Conservation (phyloP, 2,888 invertebrate species). For the Imbricaverruca yamaguchii region DNA sequence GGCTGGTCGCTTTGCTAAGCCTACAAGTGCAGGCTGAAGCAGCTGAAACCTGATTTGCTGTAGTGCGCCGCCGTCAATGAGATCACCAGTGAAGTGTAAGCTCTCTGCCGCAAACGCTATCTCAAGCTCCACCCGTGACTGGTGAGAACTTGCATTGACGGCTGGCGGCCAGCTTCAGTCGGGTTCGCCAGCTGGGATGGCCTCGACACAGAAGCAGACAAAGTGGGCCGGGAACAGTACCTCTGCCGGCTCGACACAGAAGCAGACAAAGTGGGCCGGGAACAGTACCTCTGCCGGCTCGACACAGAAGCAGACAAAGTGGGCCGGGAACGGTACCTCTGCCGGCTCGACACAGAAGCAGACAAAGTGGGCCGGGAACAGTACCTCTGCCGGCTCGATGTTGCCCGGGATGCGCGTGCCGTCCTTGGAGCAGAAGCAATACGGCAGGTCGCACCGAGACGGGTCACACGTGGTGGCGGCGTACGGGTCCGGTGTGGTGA, state of each 20-base stretch:
- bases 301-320: conserved; percentile 38
- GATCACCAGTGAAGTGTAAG: no score
- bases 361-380: not conserved
- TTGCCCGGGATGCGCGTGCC: conserved; percentile 80
- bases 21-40: no score
- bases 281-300: conserved; percentile 65
- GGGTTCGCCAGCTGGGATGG: no score
- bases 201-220: not conserved
- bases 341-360: conserved; percentile 51
- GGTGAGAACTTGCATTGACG: no score
- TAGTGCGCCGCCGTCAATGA: no score
- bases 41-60: no score
- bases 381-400: conserved; percentile 70
- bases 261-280: not conserved
- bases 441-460: conserved; percentile 67
- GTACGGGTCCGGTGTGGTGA: conserved; percentile 60
- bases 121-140: no score
- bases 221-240: conserved; percentile 44
- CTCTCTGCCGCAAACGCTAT: no score
- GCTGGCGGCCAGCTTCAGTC: no score
- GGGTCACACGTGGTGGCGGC: conserved; percentile 70
- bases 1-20: no score
- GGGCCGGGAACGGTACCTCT: conserved; percentile 51
- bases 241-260: conserved; percentile 60
- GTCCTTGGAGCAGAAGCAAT: conserved; percentile 86